These are phyloP conservation scores for Heliconius sara DNA, from an alignment of 2,888 invertebrate genomes.

Conservation along the genomic window DNA sequence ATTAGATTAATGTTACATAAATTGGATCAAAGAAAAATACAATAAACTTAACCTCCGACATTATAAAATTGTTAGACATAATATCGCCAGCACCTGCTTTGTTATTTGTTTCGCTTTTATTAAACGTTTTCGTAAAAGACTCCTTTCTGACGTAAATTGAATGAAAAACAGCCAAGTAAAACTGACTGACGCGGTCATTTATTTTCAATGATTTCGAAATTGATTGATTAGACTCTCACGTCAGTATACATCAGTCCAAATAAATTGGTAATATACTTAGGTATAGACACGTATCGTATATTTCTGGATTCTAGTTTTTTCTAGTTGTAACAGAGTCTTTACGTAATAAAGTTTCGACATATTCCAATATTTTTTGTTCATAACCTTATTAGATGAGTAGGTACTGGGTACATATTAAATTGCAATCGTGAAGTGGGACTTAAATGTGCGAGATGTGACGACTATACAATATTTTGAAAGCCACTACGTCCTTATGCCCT, in stretches of 20 bases:
- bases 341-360: not conserved
- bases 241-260: not conserved
- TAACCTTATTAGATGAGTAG: no score
- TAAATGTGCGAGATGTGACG: not conserved
- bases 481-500: no score
- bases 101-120: slow-evolving; percentile 47
- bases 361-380: not conserved
- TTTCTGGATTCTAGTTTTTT: not conserved
- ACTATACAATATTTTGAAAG: not conserved
- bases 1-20: slow-evolving; percentile 12
- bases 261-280: not conserved
- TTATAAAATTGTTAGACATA: slow-evolving; percentile 16
- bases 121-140: slow-evolving; percentile 47
- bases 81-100: slow-evolving; percentile 38
- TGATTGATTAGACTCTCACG: slow-evolving; percentile 15
- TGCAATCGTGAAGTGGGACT: not conserved
- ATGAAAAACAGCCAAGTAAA: slow-evolving; percentile 33
- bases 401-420: no score
- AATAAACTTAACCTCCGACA: slow-evolving; percentile 13
- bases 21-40: slow-evolving; percentile 16
- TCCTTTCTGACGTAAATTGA: slow-evolving; percentile 52
- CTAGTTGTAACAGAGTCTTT: not conserved
- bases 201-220: slow-evolving; percentile 1
- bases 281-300: not conserved
- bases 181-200: not conserved